phyloP scores from a whole-genome alignment of 2,797 vertebrate genomes.

The Catharus ustulatus region DNA sequence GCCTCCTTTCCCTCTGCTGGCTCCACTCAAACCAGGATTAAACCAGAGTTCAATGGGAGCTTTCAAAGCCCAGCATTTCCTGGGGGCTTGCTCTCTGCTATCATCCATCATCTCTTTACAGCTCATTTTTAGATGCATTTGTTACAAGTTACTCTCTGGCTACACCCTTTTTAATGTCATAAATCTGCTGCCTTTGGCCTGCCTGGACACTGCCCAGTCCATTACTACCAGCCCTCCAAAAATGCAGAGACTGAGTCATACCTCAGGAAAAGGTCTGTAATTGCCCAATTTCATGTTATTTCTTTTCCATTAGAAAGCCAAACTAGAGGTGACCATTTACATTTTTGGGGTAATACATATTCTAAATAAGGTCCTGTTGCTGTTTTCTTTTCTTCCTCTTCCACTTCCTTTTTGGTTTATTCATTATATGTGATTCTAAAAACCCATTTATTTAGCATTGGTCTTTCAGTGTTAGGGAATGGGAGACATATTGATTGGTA shows the following conservation, averaged over 20 bases:
- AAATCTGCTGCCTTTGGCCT: conserved; percentile 20
- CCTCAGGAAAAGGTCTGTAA: conserved; percentile 22
- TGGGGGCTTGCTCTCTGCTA: neutral
- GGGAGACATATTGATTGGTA: conserved; percentile 26
- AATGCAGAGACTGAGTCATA: conserved; percentile 37
- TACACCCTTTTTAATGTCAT: conserved; percentile 21
- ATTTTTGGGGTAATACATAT: conserved; percentile 8
- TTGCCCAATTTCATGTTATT: conserved; percentile 40
- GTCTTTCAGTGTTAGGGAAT: neutral
- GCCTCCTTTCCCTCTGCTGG: neutral
- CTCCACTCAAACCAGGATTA: conserved; percentile 22
- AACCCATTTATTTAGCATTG: conserved; percentile 19
- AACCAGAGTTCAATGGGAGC: conserved; percentile 8
- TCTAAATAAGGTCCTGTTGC: conserved; percentile 17
- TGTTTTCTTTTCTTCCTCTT: neutral
- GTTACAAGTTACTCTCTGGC: conserved; percentile 11
- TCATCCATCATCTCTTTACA: conserved; percentile 41
- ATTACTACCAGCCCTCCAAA: neutral
- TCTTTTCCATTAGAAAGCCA: conserved; percentile 38
- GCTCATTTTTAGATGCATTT: conserved; percentile 45
- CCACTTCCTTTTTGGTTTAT: neutral
- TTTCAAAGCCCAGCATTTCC: conserved; percentile 23
- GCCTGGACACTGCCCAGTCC: neutral
- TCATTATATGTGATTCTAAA: conserved; percentile 8
- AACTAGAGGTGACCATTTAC: neutral